phyloP scores from a whole-genome alignment of 2,888 invertebrate genomes.

The Xylophagus ater region DNA sequence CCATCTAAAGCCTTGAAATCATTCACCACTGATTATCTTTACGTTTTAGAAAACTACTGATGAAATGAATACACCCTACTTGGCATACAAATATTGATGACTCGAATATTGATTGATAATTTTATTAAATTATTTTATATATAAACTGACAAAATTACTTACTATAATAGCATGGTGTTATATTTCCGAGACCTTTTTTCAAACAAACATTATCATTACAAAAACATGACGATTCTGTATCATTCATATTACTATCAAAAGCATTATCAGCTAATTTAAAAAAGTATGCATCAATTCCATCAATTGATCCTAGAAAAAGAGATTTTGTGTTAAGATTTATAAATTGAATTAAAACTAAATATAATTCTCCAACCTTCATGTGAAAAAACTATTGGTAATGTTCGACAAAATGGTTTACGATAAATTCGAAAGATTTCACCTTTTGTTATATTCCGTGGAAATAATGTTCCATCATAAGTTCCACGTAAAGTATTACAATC shows the following conservation, averaged over 20 bases:
- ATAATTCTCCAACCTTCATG: slow-evolving; percentile 16
- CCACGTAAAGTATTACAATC: slow-evolving; percentile 58
- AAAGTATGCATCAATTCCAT: slow-evolving; percentile 47
- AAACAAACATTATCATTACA: slow-evolving; percentile 46
- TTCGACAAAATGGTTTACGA: slow-evolving; percentile 65
- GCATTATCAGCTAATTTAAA: slow-evolving; percentile 51
- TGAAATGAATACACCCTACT: too few relatives aligned
- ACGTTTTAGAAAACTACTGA: too few relatives aligned
- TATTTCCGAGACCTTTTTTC: slow-evolving; percentile 51
- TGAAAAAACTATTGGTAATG: slow-evolving; percentile 46
- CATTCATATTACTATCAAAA: slow-evolving; percentile 44
- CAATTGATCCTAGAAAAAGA: slow-evolving; percentile 24
- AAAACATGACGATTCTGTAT: slow-evolving; percentile 53
- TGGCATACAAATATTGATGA: too few relatives aligned
- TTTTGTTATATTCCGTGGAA: slow-evolving; percentile 48
- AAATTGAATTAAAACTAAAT: not conserved
- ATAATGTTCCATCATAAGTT: slow-evolving; percentile 59
- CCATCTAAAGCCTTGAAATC: too few relatives aligned
- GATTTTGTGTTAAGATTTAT: not conserved
- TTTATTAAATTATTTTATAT: too few relatives aligned
- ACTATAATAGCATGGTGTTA: slow-evolving; percentile 64
- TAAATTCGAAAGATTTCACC: slow-evolving; percentile 51
- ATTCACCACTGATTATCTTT: too few relatives aligned
- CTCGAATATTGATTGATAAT: too few relatives aligned
- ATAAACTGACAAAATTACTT: slow-evolving; percentile 28